Evolutionary conservation across 2,888 invertebrate species (phyloP), one percentile per base, ranked within the genome.

Genomic region (Agelastica alni): DNA sequence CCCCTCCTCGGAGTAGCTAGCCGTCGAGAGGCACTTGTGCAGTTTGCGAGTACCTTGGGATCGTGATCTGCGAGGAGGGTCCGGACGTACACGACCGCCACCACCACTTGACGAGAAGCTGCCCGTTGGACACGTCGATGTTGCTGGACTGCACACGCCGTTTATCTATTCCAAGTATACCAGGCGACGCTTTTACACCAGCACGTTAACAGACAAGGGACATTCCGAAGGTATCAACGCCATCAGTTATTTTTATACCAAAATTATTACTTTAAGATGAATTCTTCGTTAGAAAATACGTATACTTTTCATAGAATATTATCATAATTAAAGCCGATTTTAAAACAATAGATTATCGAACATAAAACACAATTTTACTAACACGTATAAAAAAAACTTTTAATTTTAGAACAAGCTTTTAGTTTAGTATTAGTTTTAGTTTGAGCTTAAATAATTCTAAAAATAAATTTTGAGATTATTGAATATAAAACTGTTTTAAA

Each of bases 31-130:
- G 85, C 91, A 91, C 87, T 91, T 91, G 86, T 90, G 89, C 81
- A 91, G 88, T 84, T 88, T 89, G 83, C 89, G 88, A 85, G 91
- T 93, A 91, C 93, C 94, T 91, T 94, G 94, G 80, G 91, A 91
- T 81, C 92, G 90, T 78, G 91, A 90, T 78, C 92, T 89, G 55
- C 67, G 88, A 78, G 89, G 85, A 67, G 83, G 81, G 70, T 86
- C 86, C 70, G 79, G 77, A 70, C 80, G 73, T 68, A 73, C 70
- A 69, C 77, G 74, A 56, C 73, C 70, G 59, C 62, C 65, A 58
- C 65, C 63, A 63, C 61, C 53, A 64, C 57, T 53, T 60, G 64
- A 32, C 41, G 47, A 43, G 59, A 70, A 47, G 52, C 49, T 58
- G 44, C 46, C 54, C 22, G 80, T 77, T 63, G 83, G 81, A 67